Base-by-base conservation (phyloP, 2,888 invertebrate genomes). In the Amaurobius ferox region DNA sequence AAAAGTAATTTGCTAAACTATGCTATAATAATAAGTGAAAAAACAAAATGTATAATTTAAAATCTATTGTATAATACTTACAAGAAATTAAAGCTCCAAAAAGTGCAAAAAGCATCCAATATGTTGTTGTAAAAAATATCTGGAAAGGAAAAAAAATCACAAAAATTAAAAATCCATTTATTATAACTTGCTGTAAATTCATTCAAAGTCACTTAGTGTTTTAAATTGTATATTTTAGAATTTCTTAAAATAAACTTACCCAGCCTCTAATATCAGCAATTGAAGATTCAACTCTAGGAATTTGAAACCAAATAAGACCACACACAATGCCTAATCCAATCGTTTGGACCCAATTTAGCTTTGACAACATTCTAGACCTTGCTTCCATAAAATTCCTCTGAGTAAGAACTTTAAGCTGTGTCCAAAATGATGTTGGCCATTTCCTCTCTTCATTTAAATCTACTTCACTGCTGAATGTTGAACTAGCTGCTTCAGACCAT, bases 101-200 rank as follows among this genome's bases (percentile, higher is more conserved):
- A 89, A 95, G 93, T 26, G 95, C 94, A 90, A 95, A 95, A 81
- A 96, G 92, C 94, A 95, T 95, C 95, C 95, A 95, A 90, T 95
- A 95, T 29, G 95, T 95, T 76, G 95, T 89, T 11, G 86, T 62
- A 91, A 95, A 96, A 91, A 95, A 96, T 94, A 96, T 94, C 95
- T 91, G 89, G 40, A 68, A 40, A 44, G 16, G 16, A 16, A 13
- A 44, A 35, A 35, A 35, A 35, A 35, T 35, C 35, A 7, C 35
- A 7, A 35, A 35, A 35, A 35, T 35, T n/a, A n/a, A n/a, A n/a
- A n/a, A n/a, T n/a, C n/a, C n/a, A n/a, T n/a, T n/a, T n/a, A n/a
- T n/a, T n/a, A n/a, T n/a, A n/a, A n/a, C n/a, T n/a, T n/a, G n/a
- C n/a, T n/a, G n/a, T n/a, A n/a, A n/a, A n/a, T n/a, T n/a, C n/a